Evolutionary conservation across 2,113 vertebrate species (phyloP).

Genomic region (Hydropotes inermis): DNA sequence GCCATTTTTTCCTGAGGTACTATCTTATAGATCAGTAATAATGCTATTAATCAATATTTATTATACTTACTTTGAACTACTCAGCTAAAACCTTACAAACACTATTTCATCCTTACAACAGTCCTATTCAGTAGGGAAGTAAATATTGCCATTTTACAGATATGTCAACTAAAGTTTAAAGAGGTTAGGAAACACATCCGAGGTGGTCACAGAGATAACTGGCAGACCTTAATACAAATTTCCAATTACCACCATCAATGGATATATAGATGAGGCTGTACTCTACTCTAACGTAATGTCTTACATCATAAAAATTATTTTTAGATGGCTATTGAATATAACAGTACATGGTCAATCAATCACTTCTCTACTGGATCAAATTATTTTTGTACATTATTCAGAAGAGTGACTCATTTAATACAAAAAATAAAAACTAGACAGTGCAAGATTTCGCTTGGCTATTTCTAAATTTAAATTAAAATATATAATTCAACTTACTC

Average conservation of each 20-base stretch:
- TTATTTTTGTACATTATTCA: background rate
- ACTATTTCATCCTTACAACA: conserved; percentile 11
- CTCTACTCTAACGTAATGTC: background rate
- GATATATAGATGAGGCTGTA: background rate
- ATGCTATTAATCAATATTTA: background rate
- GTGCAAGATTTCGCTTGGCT: background rate
- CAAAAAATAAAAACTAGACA: conserved; percentile 16
- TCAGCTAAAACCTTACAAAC: conserved; percentile 9
- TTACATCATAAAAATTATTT: background rate
- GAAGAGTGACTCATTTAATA: background rate
- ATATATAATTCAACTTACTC: conserved; percentile 86
- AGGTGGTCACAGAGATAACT: background rate
- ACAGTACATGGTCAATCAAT: conserved; percentile 1
- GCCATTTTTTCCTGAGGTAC: background rate
- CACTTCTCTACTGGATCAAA: background rate
- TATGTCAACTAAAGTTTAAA: background rate
- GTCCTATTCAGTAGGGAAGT: background rate
- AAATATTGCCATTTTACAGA: background rate
- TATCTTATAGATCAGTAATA: background rate
- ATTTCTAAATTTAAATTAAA: conserved; percentile 23
- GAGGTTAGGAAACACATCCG: background rate
- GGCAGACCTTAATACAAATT: background rate
- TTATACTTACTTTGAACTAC: background rate
- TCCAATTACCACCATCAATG: background rate
- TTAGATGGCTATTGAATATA: background rate